Evolutionary conservation across 2,113 vertebrate genomes (phyloP), one percentile per base, ranked within the genome.

Genomic region (Laticauda laticaudata): DNA sequence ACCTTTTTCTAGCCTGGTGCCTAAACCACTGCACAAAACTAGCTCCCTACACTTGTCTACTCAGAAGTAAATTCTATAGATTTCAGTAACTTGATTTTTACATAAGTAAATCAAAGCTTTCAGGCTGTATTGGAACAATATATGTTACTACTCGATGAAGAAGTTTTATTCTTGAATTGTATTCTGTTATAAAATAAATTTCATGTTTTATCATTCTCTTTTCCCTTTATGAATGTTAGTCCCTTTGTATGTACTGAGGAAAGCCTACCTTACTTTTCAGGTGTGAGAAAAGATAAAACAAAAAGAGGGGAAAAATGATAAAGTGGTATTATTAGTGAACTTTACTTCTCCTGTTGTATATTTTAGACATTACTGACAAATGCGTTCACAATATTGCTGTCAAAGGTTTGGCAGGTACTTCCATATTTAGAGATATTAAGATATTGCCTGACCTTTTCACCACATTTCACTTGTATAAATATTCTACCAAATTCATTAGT

Each of bases 381-480:
- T 3, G 69, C 69, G 9, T 26, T 9, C 34, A 24, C 29, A 61
- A 9, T 51, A 54, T 64, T 64, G 15, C 34, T 45, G 92, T 90
- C 92, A 93, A 86, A 85, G 88, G 29, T n/a, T 92, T 93, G 88
- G 92, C 88, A 90, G 92, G 45, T 90, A 86, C 92, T 93, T 93
- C 92, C 88, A 93, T 90, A 93, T 93, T 93, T 93, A 93, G 92
- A 93, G 92, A 86, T 86, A 23, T 24, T 93, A 24, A 10, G 75
- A 86, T 90, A 86, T 90, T 61, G 75, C 88, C 86, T 93, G 92
- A 93, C 90, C 92, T 93, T 93, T 93, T 93, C 92, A 90, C 92
- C 88, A 93, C 75, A 24, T 93, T 93, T 86, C 88, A 86, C 55
- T 93, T 90, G 92, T 93, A 93, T 93, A 93, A 86, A 93, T 93